These are phyloP conservation scores for Drosophila hydei DNA, from an alignment of 1,140 invertebrate species.

Conservation along the genomic window DNA sequence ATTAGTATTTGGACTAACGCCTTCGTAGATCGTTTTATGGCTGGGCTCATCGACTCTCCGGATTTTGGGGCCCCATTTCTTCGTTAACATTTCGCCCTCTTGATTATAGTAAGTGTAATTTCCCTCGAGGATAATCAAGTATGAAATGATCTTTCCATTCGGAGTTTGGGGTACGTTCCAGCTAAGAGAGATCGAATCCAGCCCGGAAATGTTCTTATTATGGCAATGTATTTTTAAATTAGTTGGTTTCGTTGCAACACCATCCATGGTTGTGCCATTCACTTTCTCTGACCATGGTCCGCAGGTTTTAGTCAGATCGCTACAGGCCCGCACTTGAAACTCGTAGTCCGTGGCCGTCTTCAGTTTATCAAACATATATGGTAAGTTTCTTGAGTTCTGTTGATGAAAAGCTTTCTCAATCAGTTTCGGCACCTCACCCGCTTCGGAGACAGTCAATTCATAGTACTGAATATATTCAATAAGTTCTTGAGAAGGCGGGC, in stretches of 20 bases:
- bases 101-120: slow-evolving; percentile 86
- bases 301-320: slow-evolving; percentile 89
- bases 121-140: slow-evolving; percentile 86
- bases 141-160: slow-evolving; percentile 89
- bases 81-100: slow-evolving; percentile 85
- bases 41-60: slow-evolving; percentile 85
- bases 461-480: slow-evolving; percentile 91
- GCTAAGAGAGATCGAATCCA: slow-evolving; percentile 87
- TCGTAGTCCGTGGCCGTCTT: slow-evolving; percentile 90
- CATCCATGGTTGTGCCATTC: slow-evolving; percentile 92
- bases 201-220: slow-evolving; percentile 87
- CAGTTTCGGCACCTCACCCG: slow-evolving; percentile 85
- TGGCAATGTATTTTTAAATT: slow-evolving; percentile 87
- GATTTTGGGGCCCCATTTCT: slow-evolving; percentile 86
- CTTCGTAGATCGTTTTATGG: slow-evolving; percentile 71
- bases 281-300: slow-evolving; percentile 90
- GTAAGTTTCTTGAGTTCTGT: slow-evolving; percentile 86
- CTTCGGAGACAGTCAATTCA: slow-evolving; percentile 87
- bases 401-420: slow-evolving; percentile 87
- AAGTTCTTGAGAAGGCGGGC: slow-evolving; percentile 87
- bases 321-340: slow-evolving; percentile 91
- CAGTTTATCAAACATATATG: slow-evolving; percentile 91
- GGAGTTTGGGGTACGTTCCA: slow-evolving; percentile 89
- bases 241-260: slow-evolving; percentile 86
- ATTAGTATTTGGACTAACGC: slow-evolving; percentile 91